Base-by-base conservation (phyloP, 2,888 invertebrate genomes). In the Polyommatus iphigenia region DNA sequence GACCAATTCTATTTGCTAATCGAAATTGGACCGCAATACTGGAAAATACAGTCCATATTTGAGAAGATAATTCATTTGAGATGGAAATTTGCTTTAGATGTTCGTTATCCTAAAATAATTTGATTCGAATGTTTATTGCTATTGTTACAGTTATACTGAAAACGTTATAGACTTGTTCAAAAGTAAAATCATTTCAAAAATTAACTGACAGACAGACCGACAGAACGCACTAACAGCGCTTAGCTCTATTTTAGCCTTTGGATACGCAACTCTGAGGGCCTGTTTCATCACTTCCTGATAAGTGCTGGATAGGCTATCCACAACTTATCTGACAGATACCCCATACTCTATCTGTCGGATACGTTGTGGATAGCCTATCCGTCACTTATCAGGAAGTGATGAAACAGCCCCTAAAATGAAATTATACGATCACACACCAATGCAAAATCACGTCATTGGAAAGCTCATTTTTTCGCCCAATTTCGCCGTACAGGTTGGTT, bases 51-150 rank as follows among this genome's bases (percentile, higher is more conserved):
- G 67, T 67, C 15, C 15, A 20, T 32, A 67, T 29, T 29, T 32
- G 15, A 29, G 15, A 1, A 29, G 24, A 67, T 29, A 5, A 3
- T 6, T 7, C 15, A 29, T 8, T 13, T 15, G 13, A 67, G 62
- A 67, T 67, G 29, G 62, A 62, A 62, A 67, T 67, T 67, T 32
- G 5, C 29, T 67, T 32, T 32, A 67, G 29, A 18, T 32, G 29
- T 67, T 67, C 29, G 67, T 32, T 67, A 67, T 67, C 67, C 67
- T 32, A 29, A 29, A 67, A 29, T 67, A 67, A 67, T 67, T 67
- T 32, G 18, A 67, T 67, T 32, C 2, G 15, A 67, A 67, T 15
- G 67, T 67, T 29, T 32, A 67, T 32, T 67, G 1, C 6, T 18
- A 15, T 29, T 67, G 29, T 15, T 29, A 32, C 29, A 29, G 15